Conservation (phyloP, 2,113 vertebrate species). For the Hoplias malabaricus region DNA sequence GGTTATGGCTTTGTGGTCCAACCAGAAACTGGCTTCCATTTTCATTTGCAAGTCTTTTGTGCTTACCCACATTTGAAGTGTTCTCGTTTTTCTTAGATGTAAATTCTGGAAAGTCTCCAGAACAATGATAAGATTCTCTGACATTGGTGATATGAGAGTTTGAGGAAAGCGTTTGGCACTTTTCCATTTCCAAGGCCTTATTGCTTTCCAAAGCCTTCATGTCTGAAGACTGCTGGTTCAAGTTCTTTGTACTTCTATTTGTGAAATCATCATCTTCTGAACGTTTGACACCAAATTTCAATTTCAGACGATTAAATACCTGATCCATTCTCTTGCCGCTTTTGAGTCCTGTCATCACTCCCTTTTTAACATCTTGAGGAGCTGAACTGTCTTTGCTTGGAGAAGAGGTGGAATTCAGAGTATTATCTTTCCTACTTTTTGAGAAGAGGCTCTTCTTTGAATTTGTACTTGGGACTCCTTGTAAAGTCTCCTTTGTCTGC, state of each 20-base stretch:
- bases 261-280: conserved; percentile 56
- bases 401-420: conserved; percentile 42
- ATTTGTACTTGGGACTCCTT: conserved; percentile 5
- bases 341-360: conserved; percentile 51
- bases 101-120: neutral
- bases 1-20: conserved; percentile 47
- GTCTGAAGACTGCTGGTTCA: conserved; percentile 31
- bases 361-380: conserved; percentile 42
- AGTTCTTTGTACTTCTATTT: conserved; percentile 52
- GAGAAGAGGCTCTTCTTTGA: conserved; percentile 62
- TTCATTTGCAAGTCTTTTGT: conserved; percentile 22
- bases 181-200: conserved; percentile 1
- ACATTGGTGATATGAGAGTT: neutral
- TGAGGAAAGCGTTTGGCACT: neutral
- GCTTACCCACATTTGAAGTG: neutral
- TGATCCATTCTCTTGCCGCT: conserved; percentile 65
- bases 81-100: neutral
- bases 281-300: conserved; percentile 61
- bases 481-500: conserved; percentile 42
- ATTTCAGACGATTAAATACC: conserved; percentile 64
- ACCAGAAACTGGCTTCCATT: conserved; percentile 35
- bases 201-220: neutral
- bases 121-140: neutral
- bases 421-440: conserved; percentile 56
- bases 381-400: conserved; percentile 17